These are phyloP conservation scores for Ischnus inquisitorius DNA, from an alignment of 2,888 invertebrate species.

Conservation along the genomic window DNA sequence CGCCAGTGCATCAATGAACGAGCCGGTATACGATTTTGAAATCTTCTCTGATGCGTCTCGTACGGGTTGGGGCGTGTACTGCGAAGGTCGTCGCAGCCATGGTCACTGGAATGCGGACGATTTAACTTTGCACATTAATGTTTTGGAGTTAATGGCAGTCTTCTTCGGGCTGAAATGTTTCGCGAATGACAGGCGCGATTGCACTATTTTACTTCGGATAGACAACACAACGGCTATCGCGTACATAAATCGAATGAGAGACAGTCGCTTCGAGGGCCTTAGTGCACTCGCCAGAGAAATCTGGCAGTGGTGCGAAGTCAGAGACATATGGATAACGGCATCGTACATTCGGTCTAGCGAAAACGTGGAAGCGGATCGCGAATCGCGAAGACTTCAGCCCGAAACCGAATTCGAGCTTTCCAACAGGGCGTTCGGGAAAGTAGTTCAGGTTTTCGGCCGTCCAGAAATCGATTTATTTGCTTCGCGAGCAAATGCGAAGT, in stretches of 20 bases:
- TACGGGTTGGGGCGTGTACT: not conserved
- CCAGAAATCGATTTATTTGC: constrained; percentile 22
- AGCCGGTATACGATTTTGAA: not conserved
- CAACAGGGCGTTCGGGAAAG: not conserved
- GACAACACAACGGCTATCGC: constrained; percentile 65
- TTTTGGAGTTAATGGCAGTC: constrained; percentile 51
- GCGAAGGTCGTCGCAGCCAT: not conserved
- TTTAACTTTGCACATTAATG: not conserved
- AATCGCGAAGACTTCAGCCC: not conserved
- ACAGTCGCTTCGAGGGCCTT: not conserved
- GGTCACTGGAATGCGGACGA: not conserved
- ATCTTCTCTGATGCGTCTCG: not conserved
- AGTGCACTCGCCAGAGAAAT: not conserved
- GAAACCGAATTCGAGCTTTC: constrained; percentile 8
- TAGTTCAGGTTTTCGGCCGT: not conserved
- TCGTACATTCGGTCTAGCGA: not conserved
- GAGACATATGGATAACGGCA: not conserved
- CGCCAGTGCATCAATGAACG: not conserved
- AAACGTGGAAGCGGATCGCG: not conserved
- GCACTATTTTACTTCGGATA: constrained; percentile 63
- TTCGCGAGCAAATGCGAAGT: constrained; percentile 13
- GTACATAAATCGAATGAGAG: constrained; percentile 29
- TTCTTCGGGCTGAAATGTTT: constrained; percentile 35
- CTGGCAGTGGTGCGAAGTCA: not conserved
- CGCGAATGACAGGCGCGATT: not conserved